A percentile compares a stretch with the other conserved stretches of the same genome.
Evolutionary conservation across 1,140 invertebrate genomes (phyloP).

Genomic region (Telenomus remus): DNA sequence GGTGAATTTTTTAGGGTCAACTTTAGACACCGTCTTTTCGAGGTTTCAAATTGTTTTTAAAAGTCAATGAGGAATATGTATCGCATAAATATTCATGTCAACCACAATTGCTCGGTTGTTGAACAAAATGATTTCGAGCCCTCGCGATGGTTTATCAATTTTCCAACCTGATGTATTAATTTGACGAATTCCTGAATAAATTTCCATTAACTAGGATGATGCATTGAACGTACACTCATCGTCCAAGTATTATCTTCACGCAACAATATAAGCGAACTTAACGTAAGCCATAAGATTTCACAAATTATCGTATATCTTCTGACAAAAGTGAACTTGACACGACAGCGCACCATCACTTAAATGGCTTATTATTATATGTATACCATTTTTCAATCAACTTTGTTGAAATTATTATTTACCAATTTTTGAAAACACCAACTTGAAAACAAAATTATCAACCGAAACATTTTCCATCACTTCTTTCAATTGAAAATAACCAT

Average conservation of each 20-base stretch:
- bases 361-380: slow-evolving; percentile 47
- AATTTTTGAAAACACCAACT: too few relatives aligned
- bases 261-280: slow-evolving; percentile 30
- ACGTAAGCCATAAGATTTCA: slow-evolving; percentile 3
- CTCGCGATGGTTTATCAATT: slow-evolving; percentile 35
- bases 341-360: slow-evolving; percentile 25
- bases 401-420: slow-evolving; percentile 1
- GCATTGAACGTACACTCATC: slow-evolving; percentile 22
- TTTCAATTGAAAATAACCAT: too few relatives aligned
- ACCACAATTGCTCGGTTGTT: too few relatives aligned
- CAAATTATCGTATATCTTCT: slow-evolving; percentile 42
- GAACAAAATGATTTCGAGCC: neutral
- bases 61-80: too few relatives aligned
- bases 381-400: slow-evolving; percentile 41
- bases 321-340: slow-evolving; percentile 43
- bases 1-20: too few relatives aligned
- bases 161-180: slow-evolving; percentile 33
- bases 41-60: too few relatives aligned
- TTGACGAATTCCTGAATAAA: slow-evolving; percentile 32
- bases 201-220: slow-evolving; percentile 36
- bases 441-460: too few relatives aligned
- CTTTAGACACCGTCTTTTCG: too few relatives aligned
- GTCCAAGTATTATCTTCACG: slow-evolving; percentile 39
- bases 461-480: too few relatives aligned
- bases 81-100: too few relatives aligned